phyloP scores from a whole-genome alignment of 2,113 vertebrate species.

The Dasyprocta punctata region DNA sequence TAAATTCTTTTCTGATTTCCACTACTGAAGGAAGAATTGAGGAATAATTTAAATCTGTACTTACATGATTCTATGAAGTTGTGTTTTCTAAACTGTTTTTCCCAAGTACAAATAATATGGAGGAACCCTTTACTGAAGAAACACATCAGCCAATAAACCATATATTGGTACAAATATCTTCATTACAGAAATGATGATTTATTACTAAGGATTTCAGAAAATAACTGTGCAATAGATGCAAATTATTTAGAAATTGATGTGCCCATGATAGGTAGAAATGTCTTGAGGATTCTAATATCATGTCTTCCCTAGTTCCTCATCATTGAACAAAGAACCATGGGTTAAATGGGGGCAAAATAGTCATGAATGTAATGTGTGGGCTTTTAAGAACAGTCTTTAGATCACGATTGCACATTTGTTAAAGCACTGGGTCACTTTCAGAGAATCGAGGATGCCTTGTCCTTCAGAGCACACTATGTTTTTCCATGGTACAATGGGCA shows the following conservation, averaged over 20 bases:
- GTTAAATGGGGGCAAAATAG: not conserved
- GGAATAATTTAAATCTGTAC: slow-evolving; percentile 1
- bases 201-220: not conserved
- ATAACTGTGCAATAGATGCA: not conserved
- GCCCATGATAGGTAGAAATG: not conserved
- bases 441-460: not conserved
- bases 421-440: not conserved
- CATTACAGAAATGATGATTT: not conserved
- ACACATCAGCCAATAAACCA: not conserved
- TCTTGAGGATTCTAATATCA: not conserved
- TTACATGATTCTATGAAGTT: not conserved
- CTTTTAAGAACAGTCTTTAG: not conserved
- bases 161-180: not conserved
- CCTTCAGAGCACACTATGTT: not conserved
- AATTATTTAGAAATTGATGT: slow-evolving; percentile 1
- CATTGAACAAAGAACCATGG: not conserved
- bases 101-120: not conserved
- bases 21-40: not conserved
- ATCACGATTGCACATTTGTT: not conserved
- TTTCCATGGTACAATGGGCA: not conserved
- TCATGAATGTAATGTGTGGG: not conserved
- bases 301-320: not conserved
- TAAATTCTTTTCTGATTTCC: not conserved
- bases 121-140: not conserved
- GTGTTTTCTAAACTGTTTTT: not conserved